Evolutionary conservation across 2,113 vertebrate species (phyloP).

Genomic region (Sterrhoptilus dennistouni): DNA sequence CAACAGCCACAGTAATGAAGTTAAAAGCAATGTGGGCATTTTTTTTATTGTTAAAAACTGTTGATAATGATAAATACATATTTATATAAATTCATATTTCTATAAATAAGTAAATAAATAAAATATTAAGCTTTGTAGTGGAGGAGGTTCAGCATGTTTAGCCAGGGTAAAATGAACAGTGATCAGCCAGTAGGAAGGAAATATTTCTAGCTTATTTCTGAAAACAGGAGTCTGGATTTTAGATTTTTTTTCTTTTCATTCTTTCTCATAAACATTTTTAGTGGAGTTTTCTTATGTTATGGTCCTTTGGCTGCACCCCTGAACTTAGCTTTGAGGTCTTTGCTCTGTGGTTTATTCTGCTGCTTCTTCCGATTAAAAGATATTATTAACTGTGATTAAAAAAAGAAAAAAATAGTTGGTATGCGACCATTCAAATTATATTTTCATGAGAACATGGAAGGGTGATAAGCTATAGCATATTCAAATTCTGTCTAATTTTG

Average conservation of each 20-base stretch:
- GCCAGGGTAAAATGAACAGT: background rate
- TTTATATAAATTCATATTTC: background rate
- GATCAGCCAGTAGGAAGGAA: background rate
- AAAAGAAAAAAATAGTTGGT: background rate
- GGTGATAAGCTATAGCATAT: background rate
- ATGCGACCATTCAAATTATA: background rate
- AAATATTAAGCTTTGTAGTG: background rate
- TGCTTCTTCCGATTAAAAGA: background rate
- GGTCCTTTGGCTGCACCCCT: fast-evolving
- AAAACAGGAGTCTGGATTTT: background rate
- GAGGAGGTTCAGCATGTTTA: background rate
- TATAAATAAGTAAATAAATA: background rate
- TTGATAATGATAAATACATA: background rate
- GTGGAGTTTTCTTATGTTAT: background rate
- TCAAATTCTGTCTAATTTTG: background rate
- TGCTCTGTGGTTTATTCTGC: background rate
- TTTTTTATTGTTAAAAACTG: background rate
- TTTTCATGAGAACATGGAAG: background rate
- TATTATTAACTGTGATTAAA: background rate
- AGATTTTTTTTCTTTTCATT: background rate
- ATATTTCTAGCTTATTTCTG: background rate
- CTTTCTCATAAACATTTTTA: background rate
- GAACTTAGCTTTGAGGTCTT: background rate
- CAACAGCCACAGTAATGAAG: background rate
- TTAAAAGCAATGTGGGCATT: background rate